phyloP scores from a whole-genome alignment of 2,797 vertebrate genomes.

The Siniperca undulata region DNA sequence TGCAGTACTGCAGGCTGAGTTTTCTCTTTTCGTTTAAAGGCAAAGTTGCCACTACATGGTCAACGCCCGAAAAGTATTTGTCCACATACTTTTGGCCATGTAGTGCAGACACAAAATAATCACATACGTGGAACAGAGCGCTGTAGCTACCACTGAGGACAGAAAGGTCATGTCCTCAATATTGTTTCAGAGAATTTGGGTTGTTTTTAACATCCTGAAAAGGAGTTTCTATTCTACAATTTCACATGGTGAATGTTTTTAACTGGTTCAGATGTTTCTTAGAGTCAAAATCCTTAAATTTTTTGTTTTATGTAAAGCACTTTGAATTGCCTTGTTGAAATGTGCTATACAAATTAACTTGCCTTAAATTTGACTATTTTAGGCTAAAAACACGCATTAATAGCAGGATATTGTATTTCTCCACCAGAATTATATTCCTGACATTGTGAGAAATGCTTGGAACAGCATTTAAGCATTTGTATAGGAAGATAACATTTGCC shows the following conservation, averaged over 20 bases:
- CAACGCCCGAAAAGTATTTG: not conserved
- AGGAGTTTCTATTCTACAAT: not conserved
- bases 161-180: not conserved
- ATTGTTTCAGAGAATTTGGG: not conserved
- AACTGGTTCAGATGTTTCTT: not conserved
- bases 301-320: too few species aligned
- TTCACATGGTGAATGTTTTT: not conserved
- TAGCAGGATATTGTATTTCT: not conserved
- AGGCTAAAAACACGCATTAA: not conserved
- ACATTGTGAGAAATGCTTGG: not conserved
- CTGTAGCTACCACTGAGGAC: not conserved
- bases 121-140: not conserved
- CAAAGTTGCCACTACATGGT: not conserved
- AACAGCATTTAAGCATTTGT: not conserved
- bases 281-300: not conserved
- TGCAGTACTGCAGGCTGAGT: conserved; percentile 21
- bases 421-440: not conserved
- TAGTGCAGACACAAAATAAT: not conserved
- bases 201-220: not conserved
- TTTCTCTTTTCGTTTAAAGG: conserved; percentile 13
- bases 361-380: not conserved
- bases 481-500: not conserved
- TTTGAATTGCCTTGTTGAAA: too few species aligned
- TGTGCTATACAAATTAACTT: too few species aligned
- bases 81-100: not conserved